Evolutionary conservation across 2,888 invertebrate species (phyloP).

Genomic region (Syrphus vitripennis): DNA sequence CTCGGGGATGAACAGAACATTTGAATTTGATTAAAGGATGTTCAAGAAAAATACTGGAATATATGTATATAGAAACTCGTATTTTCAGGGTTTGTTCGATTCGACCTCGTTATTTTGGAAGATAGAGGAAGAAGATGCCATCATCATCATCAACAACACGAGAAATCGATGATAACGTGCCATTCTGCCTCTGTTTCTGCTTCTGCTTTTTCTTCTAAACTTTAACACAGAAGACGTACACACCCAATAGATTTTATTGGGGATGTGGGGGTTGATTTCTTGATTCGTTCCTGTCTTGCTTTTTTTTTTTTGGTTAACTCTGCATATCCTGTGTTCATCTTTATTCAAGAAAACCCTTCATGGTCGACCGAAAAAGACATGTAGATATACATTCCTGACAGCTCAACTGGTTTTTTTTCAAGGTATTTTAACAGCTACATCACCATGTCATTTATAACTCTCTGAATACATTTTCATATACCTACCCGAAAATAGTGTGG

Average conservation of each 20-base stretch:
- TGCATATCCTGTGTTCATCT: conserved; percentile 51
- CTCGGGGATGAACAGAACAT: conserved; percentile 53
- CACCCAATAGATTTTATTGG: conserved; percentile 32
- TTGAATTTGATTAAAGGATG: conserved; percentile 67
- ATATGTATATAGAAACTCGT: too few species aligned
- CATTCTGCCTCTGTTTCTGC: not conserved
- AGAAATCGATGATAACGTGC: conserved; percentile 54
- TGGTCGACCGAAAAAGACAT: not conserved
- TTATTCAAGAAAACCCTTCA: conserved; percentile 17
- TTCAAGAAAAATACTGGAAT: conserved; percentile 44
- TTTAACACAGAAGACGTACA: not conserved
- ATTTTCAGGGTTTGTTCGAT: conserved; percentile 33
- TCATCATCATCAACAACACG: conserved; percentile 28
- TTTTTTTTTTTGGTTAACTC: conserved; percentile 13
- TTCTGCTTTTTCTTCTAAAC: too few species aligned
- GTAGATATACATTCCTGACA: conserved; percentile 6
- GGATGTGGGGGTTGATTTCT: conserved; percentile 46
- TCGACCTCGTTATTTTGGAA: not conserved
- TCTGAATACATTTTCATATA: conserved; percentile 13
- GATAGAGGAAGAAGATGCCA: conserved; percentile 20
- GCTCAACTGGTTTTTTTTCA: conserved; percentile 30
- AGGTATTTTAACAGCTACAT: conserved; percentile 27
- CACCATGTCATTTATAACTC: not conserved
- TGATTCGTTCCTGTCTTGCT: not conserved
- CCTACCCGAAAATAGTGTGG: conserved; percentile 11